Conservation (phyloP, 2,797 vertebrate genomes). For the Amazona finschi region DNA sequence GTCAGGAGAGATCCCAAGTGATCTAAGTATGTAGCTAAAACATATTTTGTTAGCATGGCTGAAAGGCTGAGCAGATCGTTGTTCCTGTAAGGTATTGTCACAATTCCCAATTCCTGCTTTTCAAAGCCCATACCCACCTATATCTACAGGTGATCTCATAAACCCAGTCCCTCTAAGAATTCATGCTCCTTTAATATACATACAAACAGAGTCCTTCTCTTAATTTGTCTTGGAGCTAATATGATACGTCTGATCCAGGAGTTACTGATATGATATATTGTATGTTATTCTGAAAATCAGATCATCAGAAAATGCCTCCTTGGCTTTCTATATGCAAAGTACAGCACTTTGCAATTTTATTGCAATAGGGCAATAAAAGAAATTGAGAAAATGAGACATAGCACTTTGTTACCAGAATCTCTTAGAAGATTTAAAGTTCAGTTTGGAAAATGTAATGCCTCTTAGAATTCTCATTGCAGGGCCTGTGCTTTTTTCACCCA, state of each 20-base stretch:
- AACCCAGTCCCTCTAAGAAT: not conserved
- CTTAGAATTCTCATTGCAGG: not conserved
- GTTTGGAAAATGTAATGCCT: not conserved
- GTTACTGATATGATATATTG: not conserved
- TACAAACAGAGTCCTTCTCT: not conserved
- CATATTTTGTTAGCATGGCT: not conserved
- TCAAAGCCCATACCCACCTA: accelerated
- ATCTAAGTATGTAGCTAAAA: not conserved
- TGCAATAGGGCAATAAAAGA: not conserved
- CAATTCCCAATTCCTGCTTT: not conserved
- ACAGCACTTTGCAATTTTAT: not conserved
- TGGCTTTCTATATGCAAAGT: not conserved
- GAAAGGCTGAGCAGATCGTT: not conserved
- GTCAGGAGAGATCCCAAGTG: not conserved
- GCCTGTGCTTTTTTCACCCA: not conserved
- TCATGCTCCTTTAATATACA: not conserved
- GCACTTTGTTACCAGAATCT: not conserved
- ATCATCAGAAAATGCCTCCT: not conserved
- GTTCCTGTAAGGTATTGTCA: not conserved
- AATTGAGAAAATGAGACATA: not conserved
- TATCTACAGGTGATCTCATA: not conserved
- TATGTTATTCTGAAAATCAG: not conserved
- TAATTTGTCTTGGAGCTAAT: not conserved
- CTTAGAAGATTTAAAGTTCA: not conserved
- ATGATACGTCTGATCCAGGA: not conserved